Conservation (phyloP, 2,888 invertebrate species). For the Limnephilus rhombicus region DNA sequence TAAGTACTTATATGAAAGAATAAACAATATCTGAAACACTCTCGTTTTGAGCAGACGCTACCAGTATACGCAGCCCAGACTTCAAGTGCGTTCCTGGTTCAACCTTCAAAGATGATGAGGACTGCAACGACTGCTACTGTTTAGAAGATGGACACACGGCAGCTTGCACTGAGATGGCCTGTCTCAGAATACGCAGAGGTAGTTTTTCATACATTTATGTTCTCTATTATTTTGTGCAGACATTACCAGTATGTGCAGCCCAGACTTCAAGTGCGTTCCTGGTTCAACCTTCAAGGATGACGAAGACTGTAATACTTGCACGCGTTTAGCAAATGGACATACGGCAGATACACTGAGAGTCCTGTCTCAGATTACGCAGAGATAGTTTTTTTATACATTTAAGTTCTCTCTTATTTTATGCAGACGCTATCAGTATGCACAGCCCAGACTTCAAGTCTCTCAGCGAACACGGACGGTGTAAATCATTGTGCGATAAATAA, state of each 20-base stretch:
- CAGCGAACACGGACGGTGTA: too few species aligned
- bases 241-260: slow-evolving; percentile 67
- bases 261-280: slow-evolving; percentile 75
- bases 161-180: slow-evolving; percentile 65
- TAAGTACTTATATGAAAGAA: too few species aligned
- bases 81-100: slow-evolving; percentile 76
- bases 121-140: slow-evolving; percentile 77
- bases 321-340: slow-evolving; percentile 68
- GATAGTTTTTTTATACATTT: too few species aligned
- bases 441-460: slow-evolving; percentile 72
- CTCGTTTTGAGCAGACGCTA: neutral
- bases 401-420: too few species aligned
- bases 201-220: neutral
- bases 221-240: too few species aligned
- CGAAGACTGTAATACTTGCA: slow-evolving; percentile 69
- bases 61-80: slow-evolving; percentile 69
- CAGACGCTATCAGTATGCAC: too few species aligned
- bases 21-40: neutral
- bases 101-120: slow-evolving; percentile 71
- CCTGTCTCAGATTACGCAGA: slow-evolving; percentile 55
- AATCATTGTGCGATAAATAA: too few species aligned
- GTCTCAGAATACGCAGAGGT: neutral
- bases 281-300: slow-evolving; percentile 73
- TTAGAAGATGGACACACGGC: slow-evolving; percentile 70
- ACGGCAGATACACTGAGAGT: slow-evolving; percentile 69